These are phyloP conservation scores for Periophthalmus magnuspinnatus DNA, from an alignment of 2,797 vertebrate genomes.

Conservation along the genomic window DNA sequence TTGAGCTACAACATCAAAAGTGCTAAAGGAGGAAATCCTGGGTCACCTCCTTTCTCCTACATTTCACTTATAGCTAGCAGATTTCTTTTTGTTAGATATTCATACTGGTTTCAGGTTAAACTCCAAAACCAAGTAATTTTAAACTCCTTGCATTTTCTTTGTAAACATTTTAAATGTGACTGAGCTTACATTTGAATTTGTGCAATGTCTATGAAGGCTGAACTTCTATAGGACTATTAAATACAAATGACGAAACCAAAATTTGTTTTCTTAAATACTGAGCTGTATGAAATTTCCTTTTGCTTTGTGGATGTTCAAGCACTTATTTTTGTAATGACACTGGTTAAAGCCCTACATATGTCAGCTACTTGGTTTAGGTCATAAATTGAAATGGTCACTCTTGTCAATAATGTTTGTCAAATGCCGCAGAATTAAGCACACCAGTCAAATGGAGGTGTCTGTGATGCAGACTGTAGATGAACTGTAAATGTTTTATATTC, in stretches of 20 bases:
- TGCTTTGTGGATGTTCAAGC: constrained; percentile 58
- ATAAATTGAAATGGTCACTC: constrained; percentile 26
- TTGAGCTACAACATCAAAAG: constrained; percentile 47
- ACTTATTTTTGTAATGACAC: constrained; percentile 18
- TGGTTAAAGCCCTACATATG: background rate
- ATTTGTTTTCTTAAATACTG: constrained; percentile 5
- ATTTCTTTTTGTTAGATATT: constrained; percentile 50
- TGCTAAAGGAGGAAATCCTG: constrained; percentile 42
- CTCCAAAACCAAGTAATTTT: background rate
- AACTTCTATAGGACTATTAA: constrained; percentile 24
- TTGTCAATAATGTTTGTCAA: background rate
- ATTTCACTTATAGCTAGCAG: constrained; percentile 42
- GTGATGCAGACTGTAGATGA: background rate
- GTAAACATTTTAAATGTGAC: constrained; percentile 22
- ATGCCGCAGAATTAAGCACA: constrained; percentile 17
- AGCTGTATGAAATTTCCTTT: constrained; percentile 23
- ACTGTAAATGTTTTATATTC: constrained; percentile 11
- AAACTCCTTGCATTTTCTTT: constrained; percentile 26
- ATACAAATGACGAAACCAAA: constrained; percentile 6
- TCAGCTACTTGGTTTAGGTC: constrained; percentile 24
- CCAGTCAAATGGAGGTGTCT: constrained; percentile 11
- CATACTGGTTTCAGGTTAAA: constrained; percentile 20
- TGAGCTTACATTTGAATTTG: constrained; percentile 43
- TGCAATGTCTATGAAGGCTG: constrained; percentile 24
- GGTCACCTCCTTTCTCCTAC: constrained; percentile 41